These are phyloP conservation scores for Crotalus helleri DNA, from an alignment of 2,113 vertebrate species.

Conservation along the genomic window DNA sequence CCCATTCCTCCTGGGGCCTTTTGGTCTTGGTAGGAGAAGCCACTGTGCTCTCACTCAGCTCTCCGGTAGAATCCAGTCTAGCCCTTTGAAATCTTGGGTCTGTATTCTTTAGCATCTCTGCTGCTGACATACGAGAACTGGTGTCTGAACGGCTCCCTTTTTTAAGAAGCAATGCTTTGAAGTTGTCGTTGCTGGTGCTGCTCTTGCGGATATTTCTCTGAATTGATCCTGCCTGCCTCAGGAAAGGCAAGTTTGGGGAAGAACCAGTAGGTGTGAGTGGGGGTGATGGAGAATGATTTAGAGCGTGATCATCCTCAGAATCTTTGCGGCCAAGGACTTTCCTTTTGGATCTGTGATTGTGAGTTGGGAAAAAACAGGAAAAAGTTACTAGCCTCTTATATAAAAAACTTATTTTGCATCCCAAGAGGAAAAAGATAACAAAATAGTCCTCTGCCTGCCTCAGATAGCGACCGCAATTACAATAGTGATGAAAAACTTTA, in stretches of 20 bases:
- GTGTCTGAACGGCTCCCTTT: slow-evolving; percentile 91
- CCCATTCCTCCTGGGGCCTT: slow-evolving; percentile 84
- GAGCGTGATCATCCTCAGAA: slow-evolving; percentile 86
- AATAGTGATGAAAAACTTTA: neutral
- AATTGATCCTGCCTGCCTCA: slow-evolving; percentile 83
- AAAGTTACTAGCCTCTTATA: neutral
- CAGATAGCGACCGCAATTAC: neutral
- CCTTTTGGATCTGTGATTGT: slow-evolving; percentile 86
- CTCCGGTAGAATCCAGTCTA: slow-evolving; percentile 66
- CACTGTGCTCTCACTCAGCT: slow-evolving; percentile 65
- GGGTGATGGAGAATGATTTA: slow-evolving; percentile 79
- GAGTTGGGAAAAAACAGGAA: slow-evolving; percentile 13
- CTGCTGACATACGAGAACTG: slow-evolving; percentile 90
- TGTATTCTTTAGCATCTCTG: slow-evolving; percentile 92
- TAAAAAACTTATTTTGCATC: neutral
- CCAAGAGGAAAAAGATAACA: neutral
- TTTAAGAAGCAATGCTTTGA: slow-evolving; percentile 96
- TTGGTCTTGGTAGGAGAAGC: slow-evolving; percentile 73
- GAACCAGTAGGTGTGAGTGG: slow-evolving; percentile 83
- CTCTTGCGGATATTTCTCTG: slow-evolving; percentile 90
- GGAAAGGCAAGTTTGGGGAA: slow-evolving; percentile 67
- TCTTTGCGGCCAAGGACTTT: slow-evolving; percentile 94
- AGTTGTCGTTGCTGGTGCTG: slow-evolving; percentile 93
- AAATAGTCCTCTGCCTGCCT: neutral
- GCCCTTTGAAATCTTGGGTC: slow-evolving; percentile 86